Evolutionary conservation across 2,797 vertebrate genomes (phyloP), one percentile per base, ranked within the genome.

Genomic region (Leptatherina wallacei): DNA sequence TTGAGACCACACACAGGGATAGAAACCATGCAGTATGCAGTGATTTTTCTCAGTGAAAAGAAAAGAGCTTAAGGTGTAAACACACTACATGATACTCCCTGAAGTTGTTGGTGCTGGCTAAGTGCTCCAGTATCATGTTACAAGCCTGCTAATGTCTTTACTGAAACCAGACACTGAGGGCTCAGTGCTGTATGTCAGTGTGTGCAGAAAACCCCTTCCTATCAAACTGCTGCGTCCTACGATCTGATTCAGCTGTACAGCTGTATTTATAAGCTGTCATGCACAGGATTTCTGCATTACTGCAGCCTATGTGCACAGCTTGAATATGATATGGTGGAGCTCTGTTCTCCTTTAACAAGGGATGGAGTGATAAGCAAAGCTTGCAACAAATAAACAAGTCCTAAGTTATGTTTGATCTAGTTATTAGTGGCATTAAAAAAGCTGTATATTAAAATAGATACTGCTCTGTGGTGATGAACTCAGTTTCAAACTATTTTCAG

Each of bases 61-160:
- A 14, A 3, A n/a, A 16, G 12, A 32, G n/a, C 22, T 57, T n/a
- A 69, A 67, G 14, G 22, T 75, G 55, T 40, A 59, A 47, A 42
- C 32, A 58, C 62, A 64, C 73, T 61, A 0, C 30, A 35, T 13
- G 63, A 65, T 0, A 47, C 60, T 40, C 36, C 70, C 33, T 68
- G 13, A 44, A 49, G 71, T 3, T 62, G 27, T 4, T 58, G 18
- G 27, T 33, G 24, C 33, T 63, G 61, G 40, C 18, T 6, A 65
- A 73, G 77, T 65, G 69, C 76, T 73, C 14, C 36, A n/a, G 64
- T 75, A 62, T 90, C 77, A 11, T 40, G 58, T 85, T 87, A 30
- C 77, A 86, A 72, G 60, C 65, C 1, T 27, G 30, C 58, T 40
- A 62, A 82, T 77, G 75, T 76, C 32, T 77, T 61, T 38, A 1